Conservation (phyloP, 2,888 invertebrate genomes). For the Diaprepes abbreviatus region DNA sequence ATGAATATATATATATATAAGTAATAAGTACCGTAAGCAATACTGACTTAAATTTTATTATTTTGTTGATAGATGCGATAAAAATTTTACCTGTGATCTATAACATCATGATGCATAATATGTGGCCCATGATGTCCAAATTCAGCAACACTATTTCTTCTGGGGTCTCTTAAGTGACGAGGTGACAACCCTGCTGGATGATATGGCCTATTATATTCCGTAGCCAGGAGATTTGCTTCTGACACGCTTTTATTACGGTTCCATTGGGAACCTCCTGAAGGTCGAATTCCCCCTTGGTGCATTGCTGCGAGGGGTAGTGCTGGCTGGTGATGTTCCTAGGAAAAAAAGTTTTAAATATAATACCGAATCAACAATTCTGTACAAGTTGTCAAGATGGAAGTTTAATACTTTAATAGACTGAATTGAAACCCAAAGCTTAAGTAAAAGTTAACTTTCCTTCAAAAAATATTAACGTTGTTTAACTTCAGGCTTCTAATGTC, state of each 20-base stretch:
- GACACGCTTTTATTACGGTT: constrained; percentile 79
- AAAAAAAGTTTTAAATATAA: too few relatives aligned
- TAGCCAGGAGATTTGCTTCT: constrained; percentile 86
- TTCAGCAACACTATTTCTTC: constrained; percentile 75
- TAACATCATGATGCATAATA: constrained; percentile 61
- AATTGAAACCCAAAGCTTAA: too few relatives aligned
- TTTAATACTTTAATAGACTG: too few relatives aligned
- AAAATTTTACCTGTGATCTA: constrained; percentile 73
- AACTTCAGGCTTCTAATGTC: too few relatives aligned
- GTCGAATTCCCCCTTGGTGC: constrained; percentile 76
- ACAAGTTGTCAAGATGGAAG: too few relatives aligned
- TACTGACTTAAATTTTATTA: too few relatives aligned
- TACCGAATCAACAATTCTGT: too few relatives aligned
- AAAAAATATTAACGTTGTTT: too few relatives aligned
- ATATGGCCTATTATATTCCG: constrained; percentile 69
- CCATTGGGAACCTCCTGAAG: constrained; percentile 60
- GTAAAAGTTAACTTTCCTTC: too few relatives aligned
- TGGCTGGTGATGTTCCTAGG: constrained; percentile 60
- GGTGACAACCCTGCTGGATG: constrained; percentile 53
- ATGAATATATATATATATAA: too few relatives aligned
- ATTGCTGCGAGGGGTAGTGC: constrained; percentile 77
- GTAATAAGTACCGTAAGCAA: too few relatives aligned
- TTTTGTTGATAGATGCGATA: too few relatives aligned
- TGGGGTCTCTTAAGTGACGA: constrained; percentile 66
- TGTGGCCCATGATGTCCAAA: constrained; percentile 66